Conservation (phyloP, 2,113 vertebrate genomes). For the Sapajus apella region DNA sequence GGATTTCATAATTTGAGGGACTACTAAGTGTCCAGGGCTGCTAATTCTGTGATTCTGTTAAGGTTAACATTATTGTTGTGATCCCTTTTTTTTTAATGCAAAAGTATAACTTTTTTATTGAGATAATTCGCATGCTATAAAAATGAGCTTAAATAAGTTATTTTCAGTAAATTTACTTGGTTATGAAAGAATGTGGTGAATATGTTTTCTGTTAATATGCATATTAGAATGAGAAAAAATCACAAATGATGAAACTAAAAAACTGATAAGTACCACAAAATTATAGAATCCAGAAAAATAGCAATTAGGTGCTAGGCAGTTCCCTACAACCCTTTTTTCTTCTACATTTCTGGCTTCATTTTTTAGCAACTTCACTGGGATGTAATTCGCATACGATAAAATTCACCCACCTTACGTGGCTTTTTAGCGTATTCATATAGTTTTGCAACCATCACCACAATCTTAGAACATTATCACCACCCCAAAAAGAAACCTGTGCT, state of each 20-base stretch:
- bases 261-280: neutral
- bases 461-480: slow-evolving; percentile 1
- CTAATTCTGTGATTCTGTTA: slow-evolving; percentile 28
- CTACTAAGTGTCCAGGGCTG: neutral
- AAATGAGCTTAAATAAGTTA: neutral
- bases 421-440: slow-evolving; percentile 25
- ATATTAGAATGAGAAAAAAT: neutral
- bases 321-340: neutral
- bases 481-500: neutral
- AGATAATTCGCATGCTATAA: neutral
- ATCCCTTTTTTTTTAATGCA: neutral
- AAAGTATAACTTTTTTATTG: slow-evolving; percentile 22
- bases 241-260: slow-evolving; percentile 15
- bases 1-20: slow-evolving; percentile 24
- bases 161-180: slow-evolving; percentile 20
- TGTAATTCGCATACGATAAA: neutral
- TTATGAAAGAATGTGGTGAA: neutral
- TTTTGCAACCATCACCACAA: neutral
- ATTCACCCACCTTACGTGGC: neutral
- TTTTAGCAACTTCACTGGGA: neutral
- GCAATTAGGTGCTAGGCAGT: neutral
- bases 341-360: neutral
- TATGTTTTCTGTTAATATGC: neutral
- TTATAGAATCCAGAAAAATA: slow-evolving; percentile 37
- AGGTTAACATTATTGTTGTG: neutral